A percentile compares a stretch with the other conserved stretches of the same genome.
Conservation (phyloP, 2,797 vertebrate genomes). For the Lycodopsis pacificus region DNA sequence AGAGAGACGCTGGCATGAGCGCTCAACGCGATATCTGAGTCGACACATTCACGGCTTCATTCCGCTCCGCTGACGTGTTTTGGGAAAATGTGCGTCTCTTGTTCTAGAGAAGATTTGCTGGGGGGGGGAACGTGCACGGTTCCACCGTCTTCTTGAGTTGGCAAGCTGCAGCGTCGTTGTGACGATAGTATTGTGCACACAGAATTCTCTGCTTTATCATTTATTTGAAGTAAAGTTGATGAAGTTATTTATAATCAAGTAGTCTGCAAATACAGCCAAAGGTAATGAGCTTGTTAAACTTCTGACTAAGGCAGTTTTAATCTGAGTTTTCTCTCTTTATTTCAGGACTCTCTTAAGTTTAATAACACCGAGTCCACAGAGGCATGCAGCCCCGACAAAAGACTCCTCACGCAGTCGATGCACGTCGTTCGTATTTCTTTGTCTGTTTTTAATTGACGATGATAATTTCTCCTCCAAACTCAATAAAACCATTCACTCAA, state of each 20-base stretch:
- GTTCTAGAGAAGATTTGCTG: slow-evolving; percentile 24
- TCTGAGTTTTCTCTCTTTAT: slow-evolving; percentile 17
- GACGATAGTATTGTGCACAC: not conserved
- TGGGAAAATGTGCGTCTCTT: slow-evolving; percentile 2
- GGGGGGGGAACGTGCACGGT: not conserved
- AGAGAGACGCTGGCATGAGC: slow-evolving; percentile 15
- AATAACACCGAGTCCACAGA: slow-evolving; percentile 35
- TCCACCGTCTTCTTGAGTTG: slow-evolving; percentile 11
- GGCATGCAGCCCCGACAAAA: slow-evolving; percentile 39
- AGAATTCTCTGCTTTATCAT: not conserved
- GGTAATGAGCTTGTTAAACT: slow-evolving; percentile 14
- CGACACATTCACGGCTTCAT: slow-evolving; percentile 28
- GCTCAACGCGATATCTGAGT: slow-evolving; percentile 22
- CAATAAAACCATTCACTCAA: slow-evolving; percentile 38
- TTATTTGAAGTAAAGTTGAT: not conserved
- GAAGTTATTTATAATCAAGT: slow-evolving; percentile 19
- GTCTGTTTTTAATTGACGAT: slow-evolving; percentile 58
- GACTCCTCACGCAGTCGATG: slow-evolving; percentile 9
- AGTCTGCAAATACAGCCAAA: not conserved
- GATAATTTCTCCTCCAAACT: slow-evolving; percentile 32
- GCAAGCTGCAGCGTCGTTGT: slow-evolving; percentile 7
- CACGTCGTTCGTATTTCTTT: slow-evolving; percentile 49
- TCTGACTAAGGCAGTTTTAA: slow-evolving; percentile 16
- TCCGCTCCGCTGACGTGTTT: slow-evolving; percentile 21
- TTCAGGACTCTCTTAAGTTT: slow-evolving; percentile 22